These are phyloP conservation scores for Cotesia chilonis DNA, from an alignment of 1,140 invertebrate species.

Conservation along the genomic window DNA sequence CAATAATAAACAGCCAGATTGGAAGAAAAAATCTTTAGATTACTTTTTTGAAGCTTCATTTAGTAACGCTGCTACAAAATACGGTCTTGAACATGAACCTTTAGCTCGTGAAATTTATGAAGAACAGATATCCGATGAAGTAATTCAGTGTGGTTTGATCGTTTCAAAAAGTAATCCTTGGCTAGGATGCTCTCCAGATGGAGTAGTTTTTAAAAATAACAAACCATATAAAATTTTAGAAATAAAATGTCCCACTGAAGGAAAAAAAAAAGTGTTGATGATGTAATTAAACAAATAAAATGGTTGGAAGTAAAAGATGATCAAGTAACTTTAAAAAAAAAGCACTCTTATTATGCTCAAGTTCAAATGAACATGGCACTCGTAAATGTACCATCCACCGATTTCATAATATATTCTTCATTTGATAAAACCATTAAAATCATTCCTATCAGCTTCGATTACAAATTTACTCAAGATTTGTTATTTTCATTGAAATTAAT, in stretches of 20 bases:
- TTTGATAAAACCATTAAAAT: conserved; percentile 25
- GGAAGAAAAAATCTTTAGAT: conserved; percentile 14
- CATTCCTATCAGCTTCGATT: conserved; percentile 14
- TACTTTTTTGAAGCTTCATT: conserved; percentile 5
- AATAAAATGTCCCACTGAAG: conserved; percentile 1
- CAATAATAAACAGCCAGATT: conserved; percentile 16
- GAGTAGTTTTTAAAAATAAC: conserved; percentile 1
- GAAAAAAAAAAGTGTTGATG: conserved; percentile 1
- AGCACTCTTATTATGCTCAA: conserved; percentile 30
- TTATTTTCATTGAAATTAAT: conserved; percentile 1
- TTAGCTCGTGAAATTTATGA: background rate
- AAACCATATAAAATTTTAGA: conserved; percentile 10
- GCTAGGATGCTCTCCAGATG: conserved; percentile 14
- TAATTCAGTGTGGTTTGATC: conserved; percentile 5
- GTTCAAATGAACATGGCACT: conserved; percentile 32
- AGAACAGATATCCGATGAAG: background rate
- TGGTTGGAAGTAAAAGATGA: background rate
- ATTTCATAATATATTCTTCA: conserved; percentile 29
- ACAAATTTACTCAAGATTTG: conserved; percentile 3
- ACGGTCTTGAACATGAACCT: conserved; percentile 7
- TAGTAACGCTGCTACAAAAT: conserved; percentile 6
- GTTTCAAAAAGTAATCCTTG: background rate
- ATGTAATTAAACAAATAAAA: background rate
- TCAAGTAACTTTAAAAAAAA: conserved; percentile 25
- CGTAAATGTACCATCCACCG: conserved; percentile 17